A percentile compares a stretch with the other conserved stretches of the same genome.
Conservation (phyloP, 2,113 vertebrate species). For the Diadophis punctatus region DNA sequence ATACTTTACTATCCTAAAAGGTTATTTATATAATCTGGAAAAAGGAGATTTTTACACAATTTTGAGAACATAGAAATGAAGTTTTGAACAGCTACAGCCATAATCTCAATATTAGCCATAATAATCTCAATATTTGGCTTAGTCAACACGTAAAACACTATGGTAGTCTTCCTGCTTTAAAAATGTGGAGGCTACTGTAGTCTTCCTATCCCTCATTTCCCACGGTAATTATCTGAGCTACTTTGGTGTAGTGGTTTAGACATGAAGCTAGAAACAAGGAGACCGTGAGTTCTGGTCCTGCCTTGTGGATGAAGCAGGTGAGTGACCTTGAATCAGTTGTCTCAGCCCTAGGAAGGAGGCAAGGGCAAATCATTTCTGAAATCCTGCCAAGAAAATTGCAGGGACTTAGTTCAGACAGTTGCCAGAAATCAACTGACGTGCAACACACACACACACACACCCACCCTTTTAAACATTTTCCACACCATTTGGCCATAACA, state of each 20-base stretch:
- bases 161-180: neutral
- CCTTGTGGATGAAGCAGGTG: neutral
- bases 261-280: neutral
- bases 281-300: neutral
- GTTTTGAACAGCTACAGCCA: neutral
- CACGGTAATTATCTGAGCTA: neutral
- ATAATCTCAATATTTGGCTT: neutral
- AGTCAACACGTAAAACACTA: neutral
- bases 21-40: neutral
- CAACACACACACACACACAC: neutral
- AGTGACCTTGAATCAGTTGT: neutral
- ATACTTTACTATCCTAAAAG: neutral
- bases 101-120: no score
- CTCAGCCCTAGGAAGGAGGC: neutral
- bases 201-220: neutral
- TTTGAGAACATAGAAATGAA: neutral
- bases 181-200: neutral
- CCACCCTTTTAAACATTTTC: neutral
- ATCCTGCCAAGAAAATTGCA: neutral
- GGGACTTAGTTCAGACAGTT: neutral
- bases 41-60: neutral
- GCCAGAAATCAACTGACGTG: neutral
- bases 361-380: neutral
- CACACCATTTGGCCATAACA: neutral
- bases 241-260: neutral